Conservation (phyloP, 2,888 invertebrate species). For the Clunio marinus region DNA sequence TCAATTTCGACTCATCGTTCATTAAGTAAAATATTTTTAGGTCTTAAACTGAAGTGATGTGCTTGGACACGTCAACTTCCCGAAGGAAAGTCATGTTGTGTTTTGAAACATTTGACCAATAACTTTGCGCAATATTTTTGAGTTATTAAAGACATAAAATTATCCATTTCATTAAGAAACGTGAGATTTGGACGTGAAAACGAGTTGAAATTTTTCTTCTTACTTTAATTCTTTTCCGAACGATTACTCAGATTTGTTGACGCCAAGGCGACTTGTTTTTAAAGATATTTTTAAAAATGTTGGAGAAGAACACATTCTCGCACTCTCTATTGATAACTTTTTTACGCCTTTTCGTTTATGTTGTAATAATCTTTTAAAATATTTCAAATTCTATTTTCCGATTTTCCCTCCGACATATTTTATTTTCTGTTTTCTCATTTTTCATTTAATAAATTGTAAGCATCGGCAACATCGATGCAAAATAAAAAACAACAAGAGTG, state of each 20-base stretch:
- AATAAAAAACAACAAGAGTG: background rate
- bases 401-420: background rate
- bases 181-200: background rate
- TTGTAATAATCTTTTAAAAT: too few relatives aligned
- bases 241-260: background rate
- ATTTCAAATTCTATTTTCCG: background rate
- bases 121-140: background rate
- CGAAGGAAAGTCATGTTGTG: too few relatives aligned
- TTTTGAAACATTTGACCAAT: too few relatives aligned
- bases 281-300: background rate
- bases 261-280: background rate
- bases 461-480: constrained; percentile 4
- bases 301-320: background rate
- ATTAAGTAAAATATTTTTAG: too few relatives aligned
- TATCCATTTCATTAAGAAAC: background rate
- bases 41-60: too few relatives aligned
- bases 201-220: background rate
- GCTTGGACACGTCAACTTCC: too few relatives aligned
- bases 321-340: background rate
- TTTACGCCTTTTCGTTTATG: background rate
- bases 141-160: background rate
- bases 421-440: background rate
- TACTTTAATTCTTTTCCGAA: background rate
- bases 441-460: background rate
- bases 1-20: background rate